Percentiles rank a stretch among this genome's conserved stretches.
Evolutionary conservation across 2,888 invertebrate species (phyloP).

Genomic region (Nasonia oneida): DNA sequence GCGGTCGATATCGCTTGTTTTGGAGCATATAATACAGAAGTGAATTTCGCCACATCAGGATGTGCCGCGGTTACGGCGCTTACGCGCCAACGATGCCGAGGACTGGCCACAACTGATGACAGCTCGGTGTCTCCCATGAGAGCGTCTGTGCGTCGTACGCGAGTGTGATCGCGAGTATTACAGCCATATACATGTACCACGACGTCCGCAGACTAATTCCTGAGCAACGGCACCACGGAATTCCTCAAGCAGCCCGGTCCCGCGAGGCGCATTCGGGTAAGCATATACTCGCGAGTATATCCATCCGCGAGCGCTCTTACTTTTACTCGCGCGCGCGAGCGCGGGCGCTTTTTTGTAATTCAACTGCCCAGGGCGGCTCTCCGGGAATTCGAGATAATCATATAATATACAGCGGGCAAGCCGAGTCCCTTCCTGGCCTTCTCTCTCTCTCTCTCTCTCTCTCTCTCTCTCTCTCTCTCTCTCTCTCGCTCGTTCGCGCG

Average conservation of each 20-base stretch:
- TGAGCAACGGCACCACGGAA: conserved; percentile 5
- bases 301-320: not conserved
- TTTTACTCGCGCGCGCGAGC: not conserved
- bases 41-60: not conserved
- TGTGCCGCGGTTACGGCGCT: not conserved
- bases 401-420: conserved; percentile 40
- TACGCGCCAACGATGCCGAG: not conserved
- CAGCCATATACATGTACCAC: no score
- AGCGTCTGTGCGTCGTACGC: not conserved
- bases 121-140: not conserved
- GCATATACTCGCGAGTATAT: not conserved
- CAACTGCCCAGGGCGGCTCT: conserved; percentile 30
- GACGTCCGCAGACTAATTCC: not conserved
- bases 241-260: conserved; percentile 2
- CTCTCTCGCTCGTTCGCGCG: not conserved
- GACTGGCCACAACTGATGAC: not conserved
- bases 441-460: conserved; percentile 23
- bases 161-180: not conserved
- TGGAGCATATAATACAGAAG: not conserved
- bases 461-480: no score
- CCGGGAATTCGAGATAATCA: conserved; percentile 54
- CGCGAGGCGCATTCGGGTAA: conserved; percentile 48
- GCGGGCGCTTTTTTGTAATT: not conserved
- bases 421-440: conserved; percentile 5
- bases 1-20: no score